phyloP scores from a whole-genome alignment of 2,888 invertebrate species.

The Scaptomyza polygonia region DNA sequence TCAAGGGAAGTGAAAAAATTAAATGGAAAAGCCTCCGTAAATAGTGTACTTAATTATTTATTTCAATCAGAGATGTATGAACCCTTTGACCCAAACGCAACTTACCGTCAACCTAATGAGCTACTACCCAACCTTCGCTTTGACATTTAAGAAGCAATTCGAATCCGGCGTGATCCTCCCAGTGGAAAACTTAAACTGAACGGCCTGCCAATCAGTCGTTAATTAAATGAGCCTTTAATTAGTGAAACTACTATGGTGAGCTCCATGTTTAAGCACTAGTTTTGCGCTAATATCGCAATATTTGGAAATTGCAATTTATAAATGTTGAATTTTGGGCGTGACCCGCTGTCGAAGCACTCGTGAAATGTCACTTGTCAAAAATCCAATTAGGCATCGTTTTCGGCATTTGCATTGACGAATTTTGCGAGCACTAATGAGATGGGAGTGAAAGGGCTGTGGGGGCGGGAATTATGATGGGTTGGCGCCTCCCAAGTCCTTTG shows the following conservation, averaged over 20 bases:
- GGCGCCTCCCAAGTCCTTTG: slow-evolving; percentile 30
- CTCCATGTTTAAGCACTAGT: slow-evolving; percentile 37
- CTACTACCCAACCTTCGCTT: slow-evolving; percentile 7
- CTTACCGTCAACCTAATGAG: slow-evolving; percentile 28
- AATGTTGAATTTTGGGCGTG: slow-evolving; percentile 22
- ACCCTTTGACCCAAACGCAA: slow-evolving; percentile 1
- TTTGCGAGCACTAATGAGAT: slow-evolving; percentile 49
- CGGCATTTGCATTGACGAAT: slow-evolving; percentile 50
- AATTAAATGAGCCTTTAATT: slow-evolving; percentile 65
- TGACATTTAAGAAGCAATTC: slow-evolving; percentile 16
- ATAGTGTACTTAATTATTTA: slow-evolving; percentile 45
- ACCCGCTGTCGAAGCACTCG: slow-evolving; percentile 28
- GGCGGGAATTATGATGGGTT: not conserved
- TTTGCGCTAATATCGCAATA: slow-evolving; percentile 49
- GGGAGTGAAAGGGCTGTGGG: not conserved
- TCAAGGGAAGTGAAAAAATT: slow-evolving; percentile 9
- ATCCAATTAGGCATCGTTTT: slow-evolving; percentile 62
- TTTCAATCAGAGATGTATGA: slow-evolving; percentile 10
- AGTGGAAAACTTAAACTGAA: slow-evolving; percentile 6
- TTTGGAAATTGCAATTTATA: slow-evolving; percentile 51
- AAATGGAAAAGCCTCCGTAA: slow-evolving; percentile 1
- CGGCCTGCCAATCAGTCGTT: slow-evolving; percentile 42
- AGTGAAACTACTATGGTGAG: slow-evolving; percentile 58
- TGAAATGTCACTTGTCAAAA: slow-evolving; percentile 57
- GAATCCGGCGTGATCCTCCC: slow-evolving; percentile 6